A percentile compares a stretch with the other conserved stretches of the same genome.
Evolutionary conservation across 2,888 invertebrate genomes (phyloP).

Genomic region (Ormyrus thymus): DNA sequence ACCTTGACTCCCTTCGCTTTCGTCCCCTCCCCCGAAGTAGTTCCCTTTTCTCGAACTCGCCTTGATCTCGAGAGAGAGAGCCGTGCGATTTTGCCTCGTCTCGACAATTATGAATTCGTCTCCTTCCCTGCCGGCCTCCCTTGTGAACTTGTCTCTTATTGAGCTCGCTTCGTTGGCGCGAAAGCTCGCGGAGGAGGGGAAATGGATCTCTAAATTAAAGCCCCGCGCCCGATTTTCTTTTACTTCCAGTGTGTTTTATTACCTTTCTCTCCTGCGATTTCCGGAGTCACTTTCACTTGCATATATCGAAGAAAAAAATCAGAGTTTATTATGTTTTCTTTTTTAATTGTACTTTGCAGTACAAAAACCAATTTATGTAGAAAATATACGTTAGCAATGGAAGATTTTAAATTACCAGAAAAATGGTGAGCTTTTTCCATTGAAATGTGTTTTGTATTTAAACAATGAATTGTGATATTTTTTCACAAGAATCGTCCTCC

Average conservation of each 20-base stretch:
- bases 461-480: neutral
- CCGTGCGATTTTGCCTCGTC: constrained; percentile 41
- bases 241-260: constrained; percentile 17
- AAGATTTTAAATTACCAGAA: neutral
- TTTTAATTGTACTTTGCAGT: too few species aligned
- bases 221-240: constrained; percentile 10
- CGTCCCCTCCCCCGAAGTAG: constrained; percentile 12
- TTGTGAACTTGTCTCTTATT: constrained; percentile 15
- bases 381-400: too few species aligned
- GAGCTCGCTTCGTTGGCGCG: constrained; percentile 12
- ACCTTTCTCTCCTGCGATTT: constrained; percentile 8
- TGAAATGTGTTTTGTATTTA: neutral
- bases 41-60: constrained; percentile 41
- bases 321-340: too few species aligned
- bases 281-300: constrained; percentile 7
- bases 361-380: too few species aligned
- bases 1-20: constrained; percentile 44
- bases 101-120: constrained; percentile 45
- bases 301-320: too few species aligned
- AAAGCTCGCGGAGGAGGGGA: neutral
- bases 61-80: constrained; percentile 38
- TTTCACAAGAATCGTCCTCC: too few species aligned
- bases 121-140: constrained; percentile 1
- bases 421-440: neutral
- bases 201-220: constrained; percentile 42